phyloP scores from a whole-genome alignment of 2,797 vertebrate species.

The Esox lucius region DNA sequence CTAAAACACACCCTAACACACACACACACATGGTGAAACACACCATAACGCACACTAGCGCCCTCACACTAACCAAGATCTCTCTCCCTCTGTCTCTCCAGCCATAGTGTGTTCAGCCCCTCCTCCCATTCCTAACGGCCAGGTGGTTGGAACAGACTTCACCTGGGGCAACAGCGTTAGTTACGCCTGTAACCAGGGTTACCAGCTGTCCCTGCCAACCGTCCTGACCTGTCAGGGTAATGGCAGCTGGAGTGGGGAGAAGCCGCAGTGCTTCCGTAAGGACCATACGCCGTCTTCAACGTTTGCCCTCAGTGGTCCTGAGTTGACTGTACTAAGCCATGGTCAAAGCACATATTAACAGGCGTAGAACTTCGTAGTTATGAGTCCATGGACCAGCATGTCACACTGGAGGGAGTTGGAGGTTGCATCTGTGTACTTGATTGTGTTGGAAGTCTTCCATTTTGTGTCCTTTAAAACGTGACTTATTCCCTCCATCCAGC shows the following conservation, averaged over 20 bases:
- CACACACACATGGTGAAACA: not conserved
- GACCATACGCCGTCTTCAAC: not conserved
- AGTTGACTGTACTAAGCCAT: no score
- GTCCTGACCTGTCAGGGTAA: slow-evolving; percentile 93
- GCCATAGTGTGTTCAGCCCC: slow-evolving; percentile 88
- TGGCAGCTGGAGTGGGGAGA: slow-evolving; percentile 94
- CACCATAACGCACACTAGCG: no score
- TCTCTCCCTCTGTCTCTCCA: slow-evolving; percentile 45
- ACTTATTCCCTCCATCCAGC: slow-evolving; percentile 66
- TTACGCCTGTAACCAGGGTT: slow-evolving; percentile 93
- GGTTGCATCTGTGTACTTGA: no score
- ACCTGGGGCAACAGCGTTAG: slow-evolving; percentile 93
- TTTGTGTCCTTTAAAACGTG: no score
- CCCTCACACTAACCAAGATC: no score
- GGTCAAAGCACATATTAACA: no score
- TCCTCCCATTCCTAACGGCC: slow-evolving; percentile 87
- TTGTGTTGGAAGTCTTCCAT: no score
- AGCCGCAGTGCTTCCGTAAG: slow-evolving; percentile 98
- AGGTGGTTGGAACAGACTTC: slow-evolving; percentile 90
- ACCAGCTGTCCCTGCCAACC: slow-evolving; percentile 95
- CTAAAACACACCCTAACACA: no score
- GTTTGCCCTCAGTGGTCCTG: no score
- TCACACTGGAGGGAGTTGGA: no score
- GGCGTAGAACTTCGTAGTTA: no score
- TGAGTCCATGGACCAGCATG: no score